Conservation (phyloP, 2,888 invertebrate species). For the Litoditis marina region DNA sequence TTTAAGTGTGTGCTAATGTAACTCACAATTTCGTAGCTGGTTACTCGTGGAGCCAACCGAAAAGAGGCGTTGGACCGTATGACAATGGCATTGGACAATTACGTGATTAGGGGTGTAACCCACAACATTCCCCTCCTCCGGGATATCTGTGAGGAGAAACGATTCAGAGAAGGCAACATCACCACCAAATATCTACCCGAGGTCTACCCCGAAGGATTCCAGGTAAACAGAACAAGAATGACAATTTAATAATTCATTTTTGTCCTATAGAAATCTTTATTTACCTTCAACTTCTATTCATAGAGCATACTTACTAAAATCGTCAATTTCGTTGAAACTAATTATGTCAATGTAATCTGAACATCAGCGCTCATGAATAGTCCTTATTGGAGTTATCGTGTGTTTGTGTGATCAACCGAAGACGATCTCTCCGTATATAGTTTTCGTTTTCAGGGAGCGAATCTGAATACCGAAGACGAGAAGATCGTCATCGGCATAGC, state of each 20-base stretch:
- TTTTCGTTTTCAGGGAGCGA: conserved; percentile 40
- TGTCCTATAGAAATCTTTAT: too few relatives aligned
- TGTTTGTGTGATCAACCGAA: too few relatives aligned
- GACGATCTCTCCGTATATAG: too few relatives aligned
- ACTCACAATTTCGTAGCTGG: conserved; percentile 66
- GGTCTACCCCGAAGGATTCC: conserved; percentile 69
- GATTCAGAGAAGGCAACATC: conserved; percentile 69
- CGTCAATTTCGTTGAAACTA: too few relatives aligned
- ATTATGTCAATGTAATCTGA: too few relatives aligned
- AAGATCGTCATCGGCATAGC: conserved; percentile 62
- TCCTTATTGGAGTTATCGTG: too few relatives aligned
- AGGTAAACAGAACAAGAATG: too few relatives aligned
- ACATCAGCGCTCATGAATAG: too few relatives aligned
- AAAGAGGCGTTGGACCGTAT: conserved; percentile 68
- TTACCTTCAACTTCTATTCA: too few relatives aligned
- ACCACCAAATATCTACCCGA: conserved; percentile 70
- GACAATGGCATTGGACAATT: conserved; percentile 69
- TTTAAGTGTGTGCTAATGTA: too few relatives aligned
- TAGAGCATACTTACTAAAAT: too few relatives aligned
- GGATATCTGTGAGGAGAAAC: conserved; percentile 69
- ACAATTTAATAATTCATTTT: too few relatives aligned
- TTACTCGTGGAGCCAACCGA: conserved; percentile 69
- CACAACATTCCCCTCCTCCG: conserved; percentile 71
- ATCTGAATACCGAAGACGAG: conserved; percentile 63
- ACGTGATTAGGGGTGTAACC: conserved; percentile 70